A percentile compares a stretch with the other conserved stretches of the same genome.
phyloP scores from a whole-genome alignment of 2,113 vertebrate genomes.

The cat (Felis catus) region F.catus_Fca126_mat1.0 CM031420.1:96439001-96439500 shows the following conservation, averaged over 20 bases:
- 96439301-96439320: conserved; percentile 16
- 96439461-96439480: conserved; percentile 24
- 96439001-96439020: neutral
- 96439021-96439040: neutral
- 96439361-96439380: conserved; percentile 18
- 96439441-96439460: neutral
- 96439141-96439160: neutral
- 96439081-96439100: neutral
- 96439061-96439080: neutral
- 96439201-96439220: conserved; percentile 46
- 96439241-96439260: neutral
- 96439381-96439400: neutral
- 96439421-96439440: neutral
- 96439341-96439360: neutral
- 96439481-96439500: conserved; percentile 70
- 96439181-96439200: neutral
- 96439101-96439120: neutral
- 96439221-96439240: neutral
- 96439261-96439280: neutral
- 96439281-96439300: conserved; percentile 21
- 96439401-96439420: neutral
- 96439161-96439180: neutral
- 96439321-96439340: neutral
- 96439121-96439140: neutral
- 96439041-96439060: neutral